A percentile compares a stretch with the other conserved stretches of the same genome.
These are phyloP conservation scores for Eidolon helvum DNA, from an alignment of 2,113 vertebrate genomes.

Conservation along the genomic window DNA sequence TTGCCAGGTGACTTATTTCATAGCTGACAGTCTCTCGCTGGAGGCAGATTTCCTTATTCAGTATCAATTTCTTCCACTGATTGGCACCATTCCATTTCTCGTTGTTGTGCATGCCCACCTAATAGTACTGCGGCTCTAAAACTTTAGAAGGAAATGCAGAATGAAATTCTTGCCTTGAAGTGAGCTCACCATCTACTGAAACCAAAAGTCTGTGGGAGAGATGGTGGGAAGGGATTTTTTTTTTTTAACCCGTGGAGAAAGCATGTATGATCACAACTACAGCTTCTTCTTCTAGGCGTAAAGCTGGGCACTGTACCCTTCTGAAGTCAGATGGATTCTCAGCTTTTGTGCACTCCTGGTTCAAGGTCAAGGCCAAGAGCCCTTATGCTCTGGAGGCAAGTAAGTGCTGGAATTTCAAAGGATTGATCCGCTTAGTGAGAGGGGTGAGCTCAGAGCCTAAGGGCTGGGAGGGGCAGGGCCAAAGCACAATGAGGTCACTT, in stretches of 20 bases:
- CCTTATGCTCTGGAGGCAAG: not conserved
- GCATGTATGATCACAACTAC: not conserved
- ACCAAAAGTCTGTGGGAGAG: not conserved
- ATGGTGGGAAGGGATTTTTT: not conserved
- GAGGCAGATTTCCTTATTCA: slow-evolving; percentile 51
- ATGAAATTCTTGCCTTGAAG: not conserved
- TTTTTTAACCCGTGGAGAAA: not conserved
- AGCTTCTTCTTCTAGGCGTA: not conserved
- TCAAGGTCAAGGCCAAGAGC: not conserved
- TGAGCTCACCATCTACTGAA: not conserved
- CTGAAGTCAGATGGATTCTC: not conserved
- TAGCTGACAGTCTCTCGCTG: not conserved
- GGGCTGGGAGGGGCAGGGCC: not conserved
- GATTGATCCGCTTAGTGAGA: not conserved
- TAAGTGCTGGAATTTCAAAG: not conserved
- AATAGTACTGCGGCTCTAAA: not conserved
- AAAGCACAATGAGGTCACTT: not conserved
- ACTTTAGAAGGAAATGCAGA: not conserved
- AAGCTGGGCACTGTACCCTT: not conserved
- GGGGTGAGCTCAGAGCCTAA: not conserved
- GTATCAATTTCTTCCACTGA: slow-evolving; percentile 29
- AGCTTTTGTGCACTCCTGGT: not conserved
- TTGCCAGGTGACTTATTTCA: slow-evolving; percentile 13
- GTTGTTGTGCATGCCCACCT: not conserved
- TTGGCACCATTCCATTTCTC: not conserved